A percentile compares a stretch with the other conserved stretches of the same genome.
phyloP scores from a whole-genome alignment of 2,888 invertebrate species.

The Notocelia uddmanniana region DNA sequence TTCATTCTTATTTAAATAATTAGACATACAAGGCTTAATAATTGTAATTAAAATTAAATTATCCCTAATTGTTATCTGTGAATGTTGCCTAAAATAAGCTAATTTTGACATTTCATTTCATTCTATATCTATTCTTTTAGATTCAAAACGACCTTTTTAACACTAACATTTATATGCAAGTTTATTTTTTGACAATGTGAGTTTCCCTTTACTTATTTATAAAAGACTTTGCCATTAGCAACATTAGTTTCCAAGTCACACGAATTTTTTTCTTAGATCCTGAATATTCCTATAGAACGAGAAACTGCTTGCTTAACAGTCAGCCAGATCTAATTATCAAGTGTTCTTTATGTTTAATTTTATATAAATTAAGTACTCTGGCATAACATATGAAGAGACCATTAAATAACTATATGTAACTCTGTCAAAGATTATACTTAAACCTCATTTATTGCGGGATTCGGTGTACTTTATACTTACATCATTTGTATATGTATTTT shows the following conservation, averaged over 20 bases:
- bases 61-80: conserved; percentile 58
- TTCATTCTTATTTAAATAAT: not conserved
- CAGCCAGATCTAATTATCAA: not conserved
- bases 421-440: not conserved
- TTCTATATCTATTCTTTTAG: conserved; percentile 5
- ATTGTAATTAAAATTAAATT: conserved; percentile 6
- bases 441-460: not conserved
- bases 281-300: not conserved
- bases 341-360: not conserved
- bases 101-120: conserved; percentile 36
- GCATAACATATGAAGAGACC: not conserved
- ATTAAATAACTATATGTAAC: not conserved
- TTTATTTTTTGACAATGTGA: not conserved
- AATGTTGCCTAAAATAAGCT: conserved; percentile 54
- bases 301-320: not conserved
- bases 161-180: not conserved
- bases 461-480: conserved; percentile 11
- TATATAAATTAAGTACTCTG: not conserved
- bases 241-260: not conserved
- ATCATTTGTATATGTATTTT: conserved; percentile 10
- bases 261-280: not conserved
- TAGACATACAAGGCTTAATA: not conserved
- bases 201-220: not conserved
- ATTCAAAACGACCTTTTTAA: not conserved
- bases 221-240: not conserved